A percentile compares a stretch with the other conserved stretches of the same genome.
phyloP scores from a whole-genome alignment of 2,888 invertebrate genomes.

The Rutpela maculata region DNA sequence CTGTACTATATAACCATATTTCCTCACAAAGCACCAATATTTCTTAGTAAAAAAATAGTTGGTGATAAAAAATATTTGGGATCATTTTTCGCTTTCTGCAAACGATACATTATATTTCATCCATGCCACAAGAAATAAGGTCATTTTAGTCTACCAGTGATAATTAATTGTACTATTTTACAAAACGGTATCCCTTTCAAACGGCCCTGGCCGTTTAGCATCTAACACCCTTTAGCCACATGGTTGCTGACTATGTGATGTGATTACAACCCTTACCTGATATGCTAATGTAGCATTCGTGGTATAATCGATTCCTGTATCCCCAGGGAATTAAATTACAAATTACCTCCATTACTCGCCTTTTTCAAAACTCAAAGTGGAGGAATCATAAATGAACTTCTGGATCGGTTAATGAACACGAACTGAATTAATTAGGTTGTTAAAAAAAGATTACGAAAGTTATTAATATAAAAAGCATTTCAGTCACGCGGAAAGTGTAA shows the following conservation, averaged over 20 bases:
- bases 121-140: no score
- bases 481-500: not conserved
- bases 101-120: no score
- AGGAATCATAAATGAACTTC: not conserved
- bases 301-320: conserved; percentile 13
- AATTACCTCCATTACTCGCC: not conserved
- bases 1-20: no score
- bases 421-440: not conserved
- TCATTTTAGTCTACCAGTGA: no score
- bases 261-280: conserved; percentile 29
- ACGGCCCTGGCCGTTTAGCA: not conserved
- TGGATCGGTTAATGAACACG: not conserved
- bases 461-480: not conserved
- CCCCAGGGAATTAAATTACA: conserved; percentile 21
- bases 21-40: no score
- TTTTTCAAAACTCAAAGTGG: not conserved
- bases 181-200: not conserved
- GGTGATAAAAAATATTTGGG: no score
- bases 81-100: no score
- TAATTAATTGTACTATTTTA: no score
- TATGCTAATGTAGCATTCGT: conserved; percentile 22
- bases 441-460: not conserved
- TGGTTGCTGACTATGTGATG: conserved; percentile 16
- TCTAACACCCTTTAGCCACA: not conserved
- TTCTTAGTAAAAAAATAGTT: no score